Evolutionary conservation across 2,113 vertebrate species (phyloP), one percentile per base, ranked within the genome.

Genomic region (Glaucomys volans): DNA sequence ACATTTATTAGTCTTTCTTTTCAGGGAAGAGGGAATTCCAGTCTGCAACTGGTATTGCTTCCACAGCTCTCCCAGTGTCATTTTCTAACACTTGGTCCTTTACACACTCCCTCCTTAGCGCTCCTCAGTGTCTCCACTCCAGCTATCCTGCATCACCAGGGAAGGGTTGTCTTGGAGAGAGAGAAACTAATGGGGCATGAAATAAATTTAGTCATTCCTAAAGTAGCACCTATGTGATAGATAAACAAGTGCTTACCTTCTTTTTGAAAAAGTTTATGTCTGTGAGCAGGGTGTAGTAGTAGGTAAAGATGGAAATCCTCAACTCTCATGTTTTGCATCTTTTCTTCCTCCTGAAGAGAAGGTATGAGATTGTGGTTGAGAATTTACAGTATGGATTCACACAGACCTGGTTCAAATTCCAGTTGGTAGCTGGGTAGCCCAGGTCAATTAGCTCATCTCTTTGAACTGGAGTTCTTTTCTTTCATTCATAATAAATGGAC

Each of bases 401-500:
- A 72, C 22, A 92, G 20, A 82, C 20, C 37, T 66, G 42, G 13
- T 37, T 90, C 80, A 87, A 42, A 79, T 82, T 90, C 54, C 37
- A 37, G 35, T n/a, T 28, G 16, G 4, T 42, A 83, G 54, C 10
- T 90, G 30, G 18, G 54, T 76, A 52, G 14, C 18, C 6, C 22
- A 94, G 30, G 62, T 35, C 64, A 90, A 67, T 67, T 18, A 62
- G 16, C 50, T 80, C 40, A 96, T 84, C 35, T 93, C 30, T 77
- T 74, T 94, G 84, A 94, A 22, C 7, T 92, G 50, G 74, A 90
- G 24, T 62, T 92, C 62, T 37, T 59, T 62, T 92, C 62, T 37
- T 59, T 75, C 30, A 62, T 81, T 37, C 44, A 10, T 79, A 84
- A 67, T 67, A 57, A 81, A 42, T 24, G 22, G 52, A 47, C 6